phyloP scores from a whole-genome alignment of 2,797 vertebrate species.

The Pangasius sanitwongsei region DNA sequence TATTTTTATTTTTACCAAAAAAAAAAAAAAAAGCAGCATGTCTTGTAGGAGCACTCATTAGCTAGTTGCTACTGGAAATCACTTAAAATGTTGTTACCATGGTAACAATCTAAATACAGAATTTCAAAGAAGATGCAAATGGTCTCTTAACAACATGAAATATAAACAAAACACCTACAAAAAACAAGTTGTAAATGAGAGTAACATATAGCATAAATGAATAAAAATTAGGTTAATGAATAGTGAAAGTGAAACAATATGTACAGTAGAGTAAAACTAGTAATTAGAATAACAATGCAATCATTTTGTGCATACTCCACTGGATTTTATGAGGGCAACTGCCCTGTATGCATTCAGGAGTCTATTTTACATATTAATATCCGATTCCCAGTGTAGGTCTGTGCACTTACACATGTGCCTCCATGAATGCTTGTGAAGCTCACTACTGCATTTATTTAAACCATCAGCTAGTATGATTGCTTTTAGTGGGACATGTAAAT shows the following conservation, averaged over 20 bases:
- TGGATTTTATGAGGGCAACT: background rate
- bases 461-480: background rate
- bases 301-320: background rate
- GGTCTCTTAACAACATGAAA: too few species aligned
- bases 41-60: background rate
- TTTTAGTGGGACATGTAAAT: background rate
- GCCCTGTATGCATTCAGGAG: background rate
- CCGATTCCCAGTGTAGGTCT: background rate
- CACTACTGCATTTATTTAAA: background rate
- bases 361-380: background rate
- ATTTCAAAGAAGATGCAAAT: background rate
- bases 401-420: background rate
- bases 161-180: background rate
- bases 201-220: background rate
- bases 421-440: background rate
- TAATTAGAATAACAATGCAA: background rate
- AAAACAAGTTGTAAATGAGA: background rate
- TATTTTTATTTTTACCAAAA: background rate
- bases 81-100: slow-evolving; percentile 14
- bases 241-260: background rate
- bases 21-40: background rate
- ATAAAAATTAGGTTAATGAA: background rate
- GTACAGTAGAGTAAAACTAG: background rate
- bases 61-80: background rate
- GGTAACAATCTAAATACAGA: slow-evolving; percentile 10